Conservation (phyloP, 2,888 invertebrate species). For the Cancer borealis region DNA sequence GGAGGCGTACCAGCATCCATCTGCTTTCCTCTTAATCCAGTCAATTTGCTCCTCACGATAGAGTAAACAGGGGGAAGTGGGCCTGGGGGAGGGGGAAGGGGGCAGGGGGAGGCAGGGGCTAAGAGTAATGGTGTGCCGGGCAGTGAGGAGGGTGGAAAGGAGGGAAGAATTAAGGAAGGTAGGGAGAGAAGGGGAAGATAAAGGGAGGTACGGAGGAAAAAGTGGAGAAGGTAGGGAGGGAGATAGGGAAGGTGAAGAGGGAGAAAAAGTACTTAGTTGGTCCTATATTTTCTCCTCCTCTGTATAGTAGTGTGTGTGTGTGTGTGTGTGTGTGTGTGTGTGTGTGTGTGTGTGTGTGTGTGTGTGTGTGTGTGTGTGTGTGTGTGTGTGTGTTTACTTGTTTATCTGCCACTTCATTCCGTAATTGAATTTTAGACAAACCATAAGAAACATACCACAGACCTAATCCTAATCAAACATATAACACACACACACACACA, state of each 20-base stretch:
- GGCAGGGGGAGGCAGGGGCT: background rate
- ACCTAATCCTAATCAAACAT: background rate
- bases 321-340: background rate
- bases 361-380: conserved; percentile 32
- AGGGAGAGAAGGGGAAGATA: conserved; percentile 42
- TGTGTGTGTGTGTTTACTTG: background rate
- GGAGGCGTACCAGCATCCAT: background rate
- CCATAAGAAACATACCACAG: background rate
- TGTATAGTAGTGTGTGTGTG: background rate
- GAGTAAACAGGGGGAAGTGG: conserved; percentile 9
- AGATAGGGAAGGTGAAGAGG: background rate
- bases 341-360: conserved; percentile 22
- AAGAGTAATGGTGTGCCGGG: conserved; percentile 44
- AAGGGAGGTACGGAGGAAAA: background rate
- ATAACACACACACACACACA: background rate
- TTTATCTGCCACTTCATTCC: background rate
- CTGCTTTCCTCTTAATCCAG: conserved; percentile 39
- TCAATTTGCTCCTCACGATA: conserved; percentile 41
- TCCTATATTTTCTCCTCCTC: background rate
- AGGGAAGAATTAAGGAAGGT: conserved; percentile 28
- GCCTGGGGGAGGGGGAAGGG: background rate
- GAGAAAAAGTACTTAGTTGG: background rate
- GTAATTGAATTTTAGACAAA: conserved; percentile 1
- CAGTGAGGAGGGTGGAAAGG: background rate
- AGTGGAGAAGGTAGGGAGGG: background rate